Base-by-base conservation (phyloP, 2,888 invertebrate species). In the Eupithecia pulchellata region DNA sequence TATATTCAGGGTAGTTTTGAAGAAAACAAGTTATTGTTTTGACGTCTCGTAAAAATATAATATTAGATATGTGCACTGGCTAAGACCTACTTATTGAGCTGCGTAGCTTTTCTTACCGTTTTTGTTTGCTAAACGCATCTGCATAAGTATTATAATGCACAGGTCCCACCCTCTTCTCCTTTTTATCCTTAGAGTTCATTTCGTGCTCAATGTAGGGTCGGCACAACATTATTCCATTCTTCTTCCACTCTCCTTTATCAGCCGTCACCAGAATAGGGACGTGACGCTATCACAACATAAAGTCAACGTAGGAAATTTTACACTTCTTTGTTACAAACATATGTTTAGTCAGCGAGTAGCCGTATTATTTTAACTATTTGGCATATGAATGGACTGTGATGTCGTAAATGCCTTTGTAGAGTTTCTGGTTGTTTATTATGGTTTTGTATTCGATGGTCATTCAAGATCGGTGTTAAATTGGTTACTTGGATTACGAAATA, bases 271-370 rank as follows among this genome's bases (percentile, higher is more conserved):
- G 52, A 69, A 66, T 60, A 67, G 76, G 83, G 79, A 73, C 62
- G 60, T 29, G 13, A 79, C 75, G 79, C 84, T 79, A 89, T 89
- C 84, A 86, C 85, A 84, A 81, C 89, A 91, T 92, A 91, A 91
- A 91, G 91, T 85, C 87, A 89, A 86, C 42, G 86, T 89, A 87
- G 90, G 90, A 91, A 91, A 92, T 92, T 91, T 91, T 91, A 92
- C 92, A 91, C 89, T 81, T 89, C 89, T 89, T 86, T 89, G 91
- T 91, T 87, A 90, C 86, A 88, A 87, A 90, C 89, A 86, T 86
- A 88, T 86, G 87, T 85, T 84, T 78, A 82, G 86, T 86, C 84
- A 84, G 82, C 81, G 78, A 77, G 81, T 75, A 78, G 86, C 83
- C 85, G 86, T 91, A 90, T 90, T 89, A 89, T 89, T 89, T 89